Conservation (phyloP, 2,113 vertebrate species). For the Petrocephalus microphthalmus region DNA sequence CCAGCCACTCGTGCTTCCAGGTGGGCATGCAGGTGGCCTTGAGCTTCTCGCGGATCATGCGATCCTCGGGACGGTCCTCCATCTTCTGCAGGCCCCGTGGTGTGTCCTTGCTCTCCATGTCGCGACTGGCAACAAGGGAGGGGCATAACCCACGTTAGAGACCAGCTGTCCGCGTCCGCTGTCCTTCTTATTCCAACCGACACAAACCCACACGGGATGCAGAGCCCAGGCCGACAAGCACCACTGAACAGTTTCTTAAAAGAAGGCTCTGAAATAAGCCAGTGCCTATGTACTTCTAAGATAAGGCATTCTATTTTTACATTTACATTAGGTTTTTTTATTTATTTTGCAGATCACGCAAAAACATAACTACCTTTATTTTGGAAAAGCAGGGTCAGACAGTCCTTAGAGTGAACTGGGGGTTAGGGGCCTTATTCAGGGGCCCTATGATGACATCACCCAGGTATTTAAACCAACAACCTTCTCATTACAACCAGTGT, state of each 20-base stretch:
- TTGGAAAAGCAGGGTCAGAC: background rate
- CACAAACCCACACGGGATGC: background rate
- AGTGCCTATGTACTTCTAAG: background rate
- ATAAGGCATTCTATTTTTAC: background rate
- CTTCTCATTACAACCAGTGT: background rate
- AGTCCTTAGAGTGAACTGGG: background rate
- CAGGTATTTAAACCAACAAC: background rate
- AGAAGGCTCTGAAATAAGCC: background rate
- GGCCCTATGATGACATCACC: background rate
- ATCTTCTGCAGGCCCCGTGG: slow-evolving; percentile 81
- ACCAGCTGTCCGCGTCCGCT: background rate
- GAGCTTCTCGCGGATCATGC: slow-evolving; percentile 83
- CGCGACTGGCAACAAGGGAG: slow-evolving; percentile 56
- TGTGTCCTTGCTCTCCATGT: slow-evolving; percentile 83
- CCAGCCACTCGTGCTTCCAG: slow-evolving; percentile 86
- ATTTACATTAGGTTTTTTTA: background rate
- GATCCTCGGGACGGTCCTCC: slow-evolving; percentile 84
- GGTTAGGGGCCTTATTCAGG: background rate
- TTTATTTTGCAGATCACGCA: background rate
- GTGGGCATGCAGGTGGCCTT: slow-evolving; percentile 87
- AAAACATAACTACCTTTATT: background rate
- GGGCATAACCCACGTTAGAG: background rate
- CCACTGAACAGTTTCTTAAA: background rate
- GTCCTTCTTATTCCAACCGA: background rate
- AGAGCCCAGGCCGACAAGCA: slow-evolving; percentile 19